Percentiles rank a stretch among this genome's conserved stretches.
phyloP scores from a whole-genome alignment of 2,888 invertebrate species.

The Parascotia fuliginaria region DNA sequence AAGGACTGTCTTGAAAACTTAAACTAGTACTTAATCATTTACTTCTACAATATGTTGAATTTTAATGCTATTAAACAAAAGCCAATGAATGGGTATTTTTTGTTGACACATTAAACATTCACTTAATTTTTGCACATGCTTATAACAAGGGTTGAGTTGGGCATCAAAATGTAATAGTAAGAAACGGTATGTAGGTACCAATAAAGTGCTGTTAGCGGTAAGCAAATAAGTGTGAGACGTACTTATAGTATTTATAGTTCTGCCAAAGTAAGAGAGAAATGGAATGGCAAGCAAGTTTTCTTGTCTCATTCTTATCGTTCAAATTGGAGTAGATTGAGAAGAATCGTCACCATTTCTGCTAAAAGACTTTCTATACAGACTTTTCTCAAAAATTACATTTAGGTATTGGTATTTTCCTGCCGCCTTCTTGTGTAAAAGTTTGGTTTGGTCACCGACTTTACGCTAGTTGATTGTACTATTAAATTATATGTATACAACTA shows the following conservation, averaged over 20 bases:
- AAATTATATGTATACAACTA: no score
- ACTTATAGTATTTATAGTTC: not conserved
- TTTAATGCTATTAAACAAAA: not conserved
- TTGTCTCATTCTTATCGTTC: no score
- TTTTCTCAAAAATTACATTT: no score
- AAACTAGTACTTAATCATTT: not conserved
- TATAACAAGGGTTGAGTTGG: slow-evolving; percentile 15
- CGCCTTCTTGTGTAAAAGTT: no score
- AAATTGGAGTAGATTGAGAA: no score
- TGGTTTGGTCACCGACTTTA: no score
- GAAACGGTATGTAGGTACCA: slow-evolving; percentile 2
- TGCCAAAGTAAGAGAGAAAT: not conserved
- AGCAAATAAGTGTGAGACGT: slow-evolving; percentile 7
- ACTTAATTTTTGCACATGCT: slow-evolving; percentile 4
- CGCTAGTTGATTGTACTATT: no score
- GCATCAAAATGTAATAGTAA: slow-evolving; percentile 24
- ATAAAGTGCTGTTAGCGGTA: slow-evolving; percentile 16
- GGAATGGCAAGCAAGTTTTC: no score
- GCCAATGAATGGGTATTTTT: not conserved
- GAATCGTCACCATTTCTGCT: no score
- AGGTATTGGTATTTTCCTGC: no score
- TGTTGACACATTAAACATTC: slow-evolving; percentile 1
- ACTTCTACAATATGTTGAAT: not conserved
- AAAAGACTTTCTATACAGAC: no score
- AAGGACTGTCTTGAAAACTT: not conserved